Conservation (phyloP, 2,797 vertebrate genomes). For the Malurus leucopterus region DNA sequence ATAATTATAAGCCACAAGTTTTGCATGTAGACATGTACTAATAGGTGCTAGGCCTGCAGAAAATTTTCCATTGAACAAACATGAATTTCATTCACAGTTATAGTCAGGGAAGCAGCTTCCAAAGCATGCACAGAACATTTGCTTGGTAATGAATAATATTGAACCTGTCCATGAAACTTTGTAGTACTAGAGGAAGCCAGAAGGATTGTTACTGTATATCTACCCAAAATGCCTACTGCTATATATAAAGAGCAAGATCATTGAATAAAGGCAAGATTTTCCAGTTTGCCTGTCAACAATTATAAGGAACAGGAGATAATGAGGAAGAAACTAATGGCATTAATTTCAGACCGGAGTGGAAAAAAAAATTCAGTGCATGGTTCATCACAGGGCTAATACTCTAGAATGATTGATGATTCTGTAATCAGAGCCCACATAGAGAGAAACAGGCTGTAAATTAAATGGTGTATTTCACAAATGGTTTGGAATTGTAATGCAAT, state of each 20-base stretch:
- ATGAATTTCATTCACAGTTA: background rate
- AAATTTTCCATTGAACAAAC: background rate
- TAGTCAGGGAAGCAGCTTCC: background rate
- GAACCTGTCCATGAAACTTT: background rate
- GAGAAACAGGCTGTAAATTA: conserved; percentile 21
- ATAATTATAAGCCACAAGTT: background rate
- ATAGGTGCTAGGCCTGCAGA: background rate
- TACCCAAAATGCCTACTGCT: background rate
- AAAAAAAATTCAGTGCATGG: background rate
- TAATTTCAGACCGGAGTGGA: background rate
- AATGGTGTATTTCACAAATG: conserved; percentile 10
- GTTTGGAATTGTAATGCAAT: background rate
- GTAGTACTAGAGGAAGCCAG: background rate
- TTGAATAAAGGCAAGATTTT: background rate
- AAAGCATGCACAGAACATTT: background rate
- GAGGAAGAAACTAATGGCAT: background rate
- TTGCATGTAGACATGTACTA: background rate
- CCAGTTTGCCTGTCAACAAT: background rate
- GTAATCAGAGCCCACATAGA: background rate
- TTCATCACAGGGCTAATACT: background rate
- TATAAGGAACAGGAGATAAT: background rate
- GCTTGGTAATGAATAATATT: background rate
- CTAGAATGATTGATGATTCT: conserved; percentile 3
- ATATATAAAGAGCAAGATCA: background rate
- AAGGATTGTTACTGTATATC: background rate